Percentiles rank a stretch among this genome's conserved stretches.
phyloP scores from a whole-genome alignment of 2,888 invertebrate species.

The Drosophila rellima region DNA sequence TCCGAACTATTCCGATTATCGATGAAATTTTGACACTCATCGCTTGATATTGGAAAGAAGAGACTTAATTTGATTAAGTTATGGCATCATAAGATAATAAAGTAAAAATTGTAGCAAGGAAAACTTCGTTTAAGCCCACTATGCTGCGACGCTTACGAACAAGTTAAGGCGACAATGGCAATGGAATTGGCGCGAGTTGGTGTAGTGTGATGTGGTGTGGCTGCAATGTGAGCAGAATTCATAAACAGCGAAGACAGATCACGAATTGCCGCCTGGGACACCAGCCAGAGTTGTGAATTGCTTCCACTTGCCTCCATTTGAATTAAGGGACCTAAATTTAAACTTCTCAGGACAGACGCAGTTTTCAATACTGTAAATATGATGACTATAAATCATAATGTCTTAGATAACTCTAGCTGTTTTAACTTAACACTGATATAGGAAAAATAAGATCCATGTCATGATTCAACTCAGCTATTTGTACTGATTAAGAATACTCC shows the following conservation, averaged over 20 bases:
- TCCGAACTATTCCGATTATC: background rate
- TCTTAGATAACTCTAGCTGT: background rate
- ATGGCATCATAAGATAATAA: background rate
- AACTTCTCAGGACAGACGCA: slow-evolving; percentile 47
- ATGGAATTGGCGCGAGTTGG: slow-evolving; percentile 55
- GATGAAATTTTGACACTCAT: background rate
- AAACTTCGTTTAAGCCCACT: slow-evolving; percentile 34
- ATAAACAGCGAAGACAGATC: slow-evolving; percentile 67
- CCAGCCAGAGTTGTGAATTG: slow-evolving; percentile 60
- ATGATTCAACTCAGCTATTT: background rate
- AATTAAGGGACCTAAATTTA: slow-evolving; percentile 25
- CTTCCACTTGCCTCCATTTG: slow-evolving; percentile 37
- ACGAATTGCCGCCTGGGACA: slow-evolving; percentile 33
- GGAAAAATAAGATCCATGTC: background rate
- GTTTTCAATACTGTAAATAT: slow-evolving; percentile 52
- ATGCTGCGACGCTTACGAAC: slow-evolving; percentile 26
- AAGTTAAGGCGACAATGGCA: slow-evolving; percentile 75
- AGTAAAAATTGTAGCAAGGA: background rate
- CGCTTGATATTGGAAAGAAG: background rate
- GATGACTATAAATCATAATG: slow-evolving; percentile 54
- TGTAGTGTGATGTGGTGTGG: slow-evolving; percentile 49
- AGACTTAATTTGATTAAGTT: background rate
- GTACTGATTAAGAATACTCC: too few species aligned
- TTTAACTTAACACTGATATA: background rate
- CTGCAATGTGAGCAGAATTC: slow-evolving; percentile 77